Base-by-base conservation (phyloP, 2,113 vertebrate species). In the Phalacrocorax aristotelis region DNA sequence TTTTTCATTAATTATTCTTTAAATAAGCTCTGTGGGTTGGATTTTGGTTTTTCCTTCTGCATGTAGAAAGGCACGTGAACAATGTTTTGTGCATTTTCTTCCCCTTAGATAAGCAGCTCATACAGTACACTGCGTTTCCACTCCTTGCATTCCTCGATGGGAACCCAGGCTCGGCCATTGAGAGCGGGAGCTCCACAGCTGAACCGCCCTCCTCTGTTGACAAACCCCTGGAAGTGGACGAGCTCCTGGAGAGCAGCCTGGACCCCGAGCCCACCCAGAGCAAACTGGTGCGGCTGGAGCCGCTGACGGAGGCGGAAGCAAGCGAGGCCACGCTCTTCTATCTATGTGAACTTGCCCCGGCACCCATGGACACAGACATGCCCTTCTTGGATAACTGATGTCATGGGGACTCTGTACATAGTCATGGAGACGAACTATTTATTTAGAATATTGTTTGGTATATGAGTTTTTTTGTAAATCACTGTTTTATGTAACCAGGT, bases 81-180 rank as follows among this genome's bases (percentile, higher is more conserved):
- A 11, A 62, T 7, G 6, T 8, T 65, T 40, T 36, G 46, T 71
- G 5, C 10, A 13, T 70, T 92, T 90, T 93, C 86, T 70, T 87
- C 12, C 65, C 55, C 34, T 12, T 83, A 99, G 99, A 99, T 83
- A 99, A 99, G 86, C 99, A 99, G 93, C 97, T 99, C 95, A 98
- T 99, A 96, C 99, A 99, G 97, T 99, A 99, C 93, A 99, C 99
- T 10, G 98, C 98, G 2, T 99, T 98, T 91, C 99, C 99, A 58
- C 98, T 99, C 88, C 97, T 99, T 91, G 99, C 99, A 64, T 98
- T 99, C 95, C 98, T 99, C 0, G 99, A 99, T 38, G 99, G 99
- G 78, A 99, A 97, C 95, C 91, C 98, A 32, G 88, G 98, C 70
- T 95, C 98, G 4, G 38, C 97, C 18, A n/a, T 91, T 9, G 98